Evolutionary conservation across 2,797 vertebrate species (phyloP).

Genomic region (Sebastes taczanowskii): DNA sequence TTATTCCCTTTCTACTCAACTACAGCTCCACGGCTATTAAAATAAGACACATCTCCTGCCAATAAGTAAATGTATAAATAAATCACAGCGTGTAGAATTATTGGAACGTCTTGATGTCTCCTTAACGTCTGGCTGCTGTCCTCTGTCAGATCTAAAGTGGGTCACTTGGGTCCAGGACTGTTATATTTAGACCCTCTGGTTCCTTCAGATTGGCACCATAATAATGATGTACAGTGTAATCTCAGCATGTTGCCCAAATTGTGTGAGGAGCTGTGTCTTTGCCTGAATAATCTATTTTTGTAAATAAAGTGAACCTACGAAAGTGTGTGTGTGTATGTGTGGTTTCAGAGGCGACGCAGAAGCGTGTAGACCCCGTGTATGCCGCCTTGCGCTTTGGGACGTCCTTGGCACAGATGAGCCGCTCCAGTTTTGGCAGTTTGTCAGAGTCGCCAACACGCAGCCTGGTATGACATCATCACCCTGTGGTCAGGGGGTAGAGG

Average conservation of each 20-base stretch:
- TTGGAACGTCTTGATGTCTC: conserved; percentile 53
- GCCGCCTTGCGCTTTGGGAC: conserved; percentile 91
- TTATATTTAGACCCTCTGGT: conserved; percentile 68
- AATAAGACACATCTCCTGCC: conserved; percentile 30
- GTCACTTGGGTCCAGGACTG: conserved; percentile 64
- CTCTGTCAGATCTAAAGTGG: conserved; percentile 64
- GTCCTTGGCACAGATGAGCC: conserved; percentile 90
- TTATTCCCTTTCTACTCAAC: conserved; percentile 39
- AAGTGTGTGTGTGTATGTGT: conserved; percentile 42
- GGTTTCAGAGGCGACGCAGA: conserved; percentile 75
- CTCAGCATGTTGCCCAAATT: conserved; percentile 24
- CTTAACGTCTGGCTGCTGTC: conserved; percentile 55
- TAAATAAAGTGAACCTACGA: background rate
- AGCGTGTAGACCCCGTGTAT: conserved; percentile 89
- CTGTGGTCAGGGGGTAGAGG: conserved; percentile 5
- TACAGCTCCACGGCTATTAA: conserved; percentile 19
- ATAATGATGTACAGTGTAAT: conserved; percentile 31
- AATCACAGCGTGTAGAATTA: conserved; percentile 30
- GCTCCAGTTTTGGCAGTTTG: conserved; percentile 91
- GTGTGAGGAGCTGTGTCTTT: conserved; percentile 26
- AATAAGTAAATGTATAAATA: conserved; percentile 31
- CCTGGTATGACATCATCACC: conserved; percentile 81
- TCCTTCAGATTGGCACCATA: conserved; percentile 47
- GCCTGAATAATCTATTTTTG: conserved; percentile 20
- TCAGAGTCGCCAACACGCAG: conserved; percentile 90